Conservation (phyloP, 1,140 invertebrate species). For the Meteorus sp. region DNA sequence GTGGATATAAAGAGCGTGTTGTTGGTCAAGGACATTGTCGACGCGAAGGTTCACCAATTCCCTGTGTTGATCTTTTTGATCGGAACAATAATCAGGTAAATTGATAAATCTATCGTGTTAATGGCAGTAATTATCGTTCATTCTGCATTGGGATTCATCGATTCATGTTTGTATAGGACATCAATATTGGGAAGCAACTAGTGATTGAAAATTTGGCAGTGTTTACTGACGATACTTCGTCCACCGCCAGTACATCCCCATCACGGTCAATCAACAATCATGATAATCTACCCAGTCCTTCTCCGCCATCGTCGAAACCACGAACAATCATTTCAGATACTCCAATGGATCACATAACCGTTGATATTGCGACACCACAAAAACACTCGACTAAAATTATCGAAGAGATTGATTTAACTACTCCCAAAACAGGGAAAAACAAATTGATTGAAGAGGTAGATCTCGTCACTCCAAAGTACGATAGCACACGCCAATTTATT, state of each 20-base stretch:
- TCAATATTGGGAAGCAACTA: constrained; percentile 40
- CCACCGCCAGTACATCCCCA: constrained; percentile 30
- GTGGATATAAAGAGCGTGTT: constrained; percentile 64
- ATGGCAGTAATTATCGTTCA: too few species aligned
- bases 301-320: constrained; percentile 15
- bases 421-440: constrained; percentile 14
- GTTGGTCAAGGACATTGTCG: constrained; percentile 17
- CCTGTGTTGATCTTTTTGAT: constrained; percentile 40
- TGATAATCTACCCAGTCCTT: too few species aligned
- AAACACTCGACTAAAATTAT: constrained; percentile 8
- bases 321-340: constrained; percentile 8
- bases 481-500: constrained; percentile 5
- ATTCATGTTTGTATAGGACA: constrained; percentile 29
- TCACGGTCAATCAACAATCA: constrained; percentile 26
- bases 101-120: constrained; percentile 10
- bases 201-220: constrained; percentile 35
- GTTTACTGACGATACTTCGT: constrained; percentile 30
- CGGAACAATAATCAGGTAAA: constrained; percentile 34
- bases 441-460: constrained; percentile 32
- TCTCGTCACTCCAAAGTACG: constrained; percentile 31
- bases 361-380: constrained; percentile 2
- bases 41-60: constrained; percentile 38
- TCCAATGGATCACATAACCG: too few species aligned
- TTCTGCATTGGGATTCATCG: not conserved
- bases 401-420: constrained; percentile 28